These are phyloP conservation scores for Halocaridina rubra DNA, from an alignment of 2,888 invertebrate species.

Conservation along the genomic window DNA sequence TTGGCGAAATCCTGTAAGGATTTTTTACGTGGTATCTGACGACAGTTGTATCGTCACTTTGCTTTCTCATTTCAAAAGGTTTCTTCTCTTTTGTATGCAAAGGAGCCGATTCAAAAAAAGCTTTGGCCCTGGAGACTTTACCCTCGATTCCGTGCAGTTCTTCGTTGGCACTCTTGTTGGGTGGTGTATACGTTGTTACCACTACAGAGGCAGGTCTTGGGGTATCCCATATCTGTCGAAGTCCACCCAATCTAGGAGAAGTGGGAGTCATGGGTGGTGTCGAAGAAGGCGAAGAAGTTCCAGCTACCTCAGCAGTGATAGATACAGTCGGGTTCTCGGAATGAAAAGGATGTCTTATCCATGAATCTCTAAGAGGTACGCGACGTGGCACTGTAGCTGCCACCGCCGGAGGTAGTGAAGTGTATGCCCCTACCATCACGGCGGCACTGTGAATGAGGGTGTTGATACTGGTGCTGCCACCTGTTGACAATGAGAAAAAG, in stretches of 20 bases:
- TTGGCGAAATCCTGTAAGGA: not conserved
- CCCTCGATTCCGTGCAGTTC: not conserved
- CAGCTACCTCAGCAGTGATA: not conserved
- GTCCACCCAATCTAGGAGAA: not conserved
- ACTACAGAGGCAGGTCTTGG: slow-evolving; percentile 3
- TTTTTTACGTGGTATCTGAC: slow-evolving; percentile 2
- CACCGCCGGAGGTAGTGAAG: slow-evolving; percentile 22
- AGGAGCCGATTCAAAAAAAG: slow-evolving; percentile 15
- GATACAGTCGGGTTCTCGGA: not conserved
- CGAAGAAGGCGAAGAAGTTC: not conserved
- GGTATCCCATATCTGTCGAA: not conserved
- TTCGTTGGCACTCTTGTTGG: not conserved
- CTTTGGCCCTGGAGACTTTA: slow-evolving; percentile 1
- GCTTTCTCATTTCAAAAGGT: not conserved
- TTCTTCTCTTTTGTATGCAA: not conserved
- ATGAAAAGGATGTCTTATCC: not conserved
- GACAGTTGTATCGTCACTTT: not conserved
- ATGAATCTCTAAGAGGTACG: slow-evolving; percentile 5
- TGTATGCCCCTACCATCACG: slow-evolving; percentile 23
- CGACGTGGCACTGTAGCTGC: slow-evolving; percentile 33
- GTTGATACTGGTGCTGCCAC: not conserved
- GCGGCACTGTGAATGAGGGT: not conserved
- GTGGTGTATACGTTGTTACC: not conserved
- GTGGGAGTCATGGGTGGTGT: not conserved
- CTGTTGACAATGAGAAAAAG: not conserved